These are phyloP conservation scores for cat (Felis catus) DNA, from an alignment of 2,113 vertebrate genomes.

Conservation along the genomic window F.catus_Fca126_mat1.0 CM031425.1:48746001-48746500, in stretches of 20 bases:
- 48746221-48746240: conserved; percentile 39
- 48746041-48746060: conserved; percentile 34
- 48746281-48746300: background rate
- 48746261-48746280: background rate
- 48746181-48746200: background rate
- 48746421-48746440: conserved; percentile 6
- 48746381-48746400: background rate
- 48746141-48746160: fast-evolving
- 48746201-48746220: background rate
- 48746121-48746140: background rate
- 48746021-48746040: background rate
- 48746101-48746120: background rate
- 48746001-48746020: background rate
- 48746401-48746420: background rate
- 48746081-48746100: background rate
- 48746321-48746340: background rate
- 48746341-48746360: background rate
- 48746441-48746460: background rate
- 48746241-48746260: background rate
- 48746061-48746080: background rate
- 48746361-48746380: background rate
- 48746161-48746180: background rate
- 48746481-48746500: conserved; percentile 60
- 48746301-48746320: background rate
- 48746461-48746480: conserved; percentile 66